Evolutionary conservation across 2,797 vertebrate species (phyloP).

Genomic region (Poeciliopsis presidionis): DNA sequence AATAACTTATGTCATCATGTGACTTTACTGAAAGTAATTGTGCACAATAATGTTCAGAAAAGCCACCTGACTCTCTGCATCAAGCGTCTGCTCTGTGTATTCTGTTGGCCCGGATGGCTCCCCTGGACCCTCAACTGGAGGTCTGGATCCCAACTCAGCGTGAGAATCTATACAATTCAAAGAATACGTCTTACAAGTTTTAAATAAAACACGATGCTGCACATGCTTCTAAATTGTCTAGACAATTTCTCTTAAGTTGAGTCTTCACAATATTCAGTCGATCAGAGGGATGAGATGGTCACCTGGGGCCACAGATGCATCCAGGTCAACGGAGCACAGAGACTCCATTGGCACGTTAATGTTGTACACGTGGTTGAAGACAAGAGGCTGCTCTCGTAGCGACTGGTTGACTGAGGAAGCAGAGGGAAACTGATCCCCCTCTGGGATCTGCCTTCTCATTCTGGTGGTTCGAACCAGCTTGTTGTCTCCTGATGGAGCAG

Average conservation of each 20-base stretch:
- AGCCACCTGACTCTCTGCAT: conserved; percentile 87
- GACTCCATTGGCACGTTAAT: conserved; percentile 93
- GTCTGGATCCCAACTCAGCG: conserved; percentile 65
- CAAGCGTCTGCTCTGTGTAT: conserved; percentile 89
- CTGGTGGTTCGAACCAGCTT: conserved; percentile 84
- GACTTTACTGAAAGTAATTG: not conserved
- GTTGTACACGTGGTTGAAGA: conserved; percentile 98
- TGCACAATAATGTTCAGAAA: not conserved
- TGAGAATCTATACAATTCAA: conserved; percentile 49
- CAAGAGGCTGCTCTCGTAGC: conserved; percentile 85
- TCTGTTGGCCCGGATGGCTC: conserved; percentile 75
- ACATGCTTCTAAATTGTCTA: not conserved
- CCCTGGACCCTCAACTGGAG: conserved; percentile 62
- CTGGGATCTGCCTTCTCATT: conserved; percentile 76
- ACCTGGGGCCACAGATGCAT: conserved; percentile 55
- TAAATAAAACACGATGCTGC: not conserved
- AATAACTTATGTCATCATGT: not conserved
- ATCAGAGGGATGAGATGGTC: conserved; percentile 42
- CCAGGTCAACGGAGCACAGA: conserved; percentile 88
- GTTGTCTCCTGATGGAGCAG: conserved; percentile 77
- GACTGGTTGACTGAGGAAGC: conserved; percentile 80
- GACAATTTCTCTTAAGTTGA: not conserved
- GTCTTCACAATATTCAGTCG: not conserved
- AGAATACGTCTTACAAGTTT: not conserved
- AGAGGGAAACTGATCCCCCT: conserved; percentile 57